Base-by-base conservation (phyloP, 2,113 vertebrate genomes). In the Barbus barbus region DNA sequence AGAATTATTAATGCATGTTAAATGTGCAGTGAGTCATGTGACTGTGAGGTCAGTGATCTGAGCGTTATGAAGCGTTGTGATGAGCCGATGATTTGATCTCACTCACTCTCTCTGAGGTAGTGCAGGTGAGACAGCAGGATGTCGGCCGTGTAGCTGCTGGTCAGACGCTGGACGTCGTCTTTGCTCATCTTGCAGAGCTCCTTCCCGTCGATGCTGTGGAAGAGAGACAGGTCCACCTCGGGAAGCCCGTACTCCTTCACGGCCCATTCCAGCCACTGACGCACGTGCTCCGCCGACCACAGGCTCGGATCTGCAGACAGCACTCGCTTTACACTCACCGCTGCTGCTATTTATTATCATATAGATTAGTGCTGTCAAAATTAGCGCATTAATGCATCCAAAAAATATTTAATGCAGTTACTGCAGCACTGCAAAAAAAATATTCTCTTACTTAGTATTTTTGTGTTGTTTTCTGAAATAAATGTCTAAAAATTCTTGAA, bases 31-130 rank as follows among this genome's bases (percentile, higher is more conserved):
- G 41, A 33, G 38, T 48, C 14, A 12, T 33, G 63, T 53, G 33
- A 78, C 58, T 46, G 46, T 84, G 36, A n/a, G n/a, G n/a, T n/a
- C n/a, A n/a, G n/a, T n/a, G n/a, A n/a, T n/a, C n/a, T n/a, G n/a
- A n/a, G 9, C 53, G 24, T 44, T 12, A 18, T 69, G 18, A 36
- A 67, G 16, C 46, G 24, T n/a, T n/a, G 5, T 63, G 13, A 63
- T 26, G 60, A 2, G 7, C n/a, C n/a, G n/a, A n/a, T n/a, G n/a
- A n/a, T n/a, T n/a, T 12, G 14, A 3, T 2, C 44, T 4, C 44
- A 46, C 58, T 96, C 95, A 97, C 96, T 96, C 93, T 97, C 96
- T 95, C 96, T 96, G 95, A 97, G 96, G 96, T 97, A 97, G 95
- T 97, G 96, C 89, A 97, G 94, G 81, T 97, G 96, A 4, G 96